Evolutionary conservation across 1,140 invertebrate species (phyloP).

Genomic region (Bombus balteatus): DNA sequence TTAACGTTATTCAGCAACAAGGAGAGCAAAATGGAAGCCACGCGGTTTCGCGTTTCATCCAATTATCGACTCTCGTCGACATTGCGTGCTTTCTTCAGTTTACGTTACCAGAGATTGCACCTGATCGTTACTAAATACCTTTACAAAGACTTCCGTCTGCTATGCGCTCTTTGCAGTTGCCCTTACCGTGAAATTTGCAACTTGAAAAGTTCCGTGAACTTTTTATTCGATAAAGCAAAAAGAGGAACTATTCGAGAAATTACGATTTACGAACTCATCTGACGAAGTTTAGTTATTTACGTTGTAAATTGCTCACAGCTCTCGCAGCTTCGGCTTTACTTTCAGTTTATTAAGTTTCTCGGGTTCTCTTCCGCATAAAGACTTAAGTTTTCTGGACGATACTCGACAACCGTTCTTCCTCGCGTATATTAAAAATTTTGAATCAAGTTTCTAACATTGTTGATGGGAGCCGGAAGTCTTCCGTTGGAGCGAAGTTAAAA

Average conservation of each 20-base stretch:
- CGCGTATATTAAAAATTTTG: constrained; percentile 11
- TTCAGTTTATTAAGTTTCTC: not conserved
- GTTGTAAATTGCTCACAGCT: not conserved
- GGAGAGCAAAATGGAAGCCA: constrained; percentile 15
- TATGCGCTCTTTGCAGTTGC: not conserved
- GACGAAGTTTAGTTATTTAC: not conserved
- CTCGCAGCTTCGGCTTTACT: not conserved
- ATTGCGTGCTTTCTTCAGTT: constrained; percentile 26
- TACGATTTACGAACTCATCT: not conserved
- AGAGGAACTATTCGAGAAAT: not conserved
- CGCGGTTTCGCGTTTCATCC: constrained; percentile 53
- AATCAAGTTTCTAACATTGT: not conserved
- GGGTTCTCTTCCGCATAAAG: not conserved
- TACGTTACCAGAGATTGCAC: constrained; percentile 31
- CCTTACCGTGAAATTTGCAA: too few relatives aligned
- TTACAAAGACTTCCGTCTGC: not conserved
- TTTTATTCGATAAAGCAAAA: not conserved
- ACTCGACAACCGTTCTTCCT: not conserved
- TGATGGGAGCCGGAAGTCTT: not conserved
- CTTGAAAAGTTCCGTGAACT: not conserved
- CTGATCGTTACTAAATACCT: constrained; percentile 26
- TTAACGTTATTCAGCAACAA: constrained; percentile 15
- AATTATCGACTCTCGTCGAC: constrained; percentile 57
- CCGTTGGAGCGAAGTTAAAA: not conserved
- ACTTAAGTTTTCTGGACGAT: not conserved